These are phyloP conservation scores for Patella depressa DNA, from an alignment of 2,888 invertebrate genomes.

Conservation along the genomic window DNA sequence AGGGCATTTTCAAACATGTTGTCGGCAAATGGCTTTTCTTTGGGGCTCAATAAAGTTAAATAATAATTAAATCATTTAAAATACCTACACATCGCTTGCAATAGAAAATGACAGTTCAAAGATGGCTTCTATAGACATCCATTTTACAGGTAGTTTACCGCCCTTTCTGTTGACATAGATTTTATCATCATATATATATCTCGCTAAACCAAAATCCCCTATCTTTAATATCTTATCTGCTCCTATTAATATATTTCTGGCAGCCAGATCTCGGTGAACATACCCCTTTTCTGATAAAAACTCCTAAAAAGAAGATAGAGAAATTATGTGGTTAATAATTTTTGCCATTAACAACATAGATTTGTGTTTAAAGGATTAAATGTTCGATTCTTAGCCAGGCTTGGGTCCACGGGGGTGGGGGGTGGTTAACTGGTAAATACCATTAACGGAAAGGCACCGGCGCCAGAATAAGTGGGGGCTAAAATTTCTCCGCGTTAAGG, in stretches of 20 bases:
- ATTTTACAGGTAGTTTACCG: slow-evolving; percentile 66
- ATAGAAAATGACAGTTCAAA: slow-evolving; percentile 66
- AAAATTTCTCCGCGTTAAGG: no score
- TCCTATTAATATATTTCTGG: slow-evolving; percentile 66
- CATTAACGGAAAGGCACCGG: neutral
- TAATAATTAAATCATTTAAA: neutral
- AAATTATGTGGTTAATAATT: no score
- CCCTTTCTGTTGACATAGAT: slow-evolving; percentile 65
- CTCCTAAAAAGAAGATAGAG: slow-evolving; percentile 50
- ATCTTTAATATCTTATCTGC: slow-evolving; percentile 62
- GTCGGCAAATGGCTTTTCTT: no score
- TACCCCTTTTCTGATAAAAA: slow-evolving; percentile 66
- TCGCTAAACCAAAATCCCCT: slow-evolving; percentile 68
- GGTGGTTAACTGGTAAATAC: no score
- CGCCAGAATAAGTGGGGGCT: neutral
- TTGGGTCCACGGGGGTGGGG: no score
- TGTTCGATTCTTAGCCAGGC: no score
- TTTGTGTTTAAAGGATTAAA: no score
- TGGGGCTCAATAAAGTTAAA: neutral
- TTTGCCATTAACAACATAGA: no score
- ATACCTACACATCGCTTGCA: slow-evolving; percentile 68
- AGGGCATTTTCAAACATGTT: no score
- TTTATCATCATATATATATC: slow-evolving; percentile 66
- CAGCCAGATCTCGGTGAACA: slow-evolving; percentile 69
- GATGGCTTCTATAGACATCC: slow-evolving; percentile 70